Percentiles rank a stretch among this genome's conserved stretches.
phyloP scores from a whole-genome alignment of 2,113 vertebrate genomes.

The Pao palembangensis region DNA sequence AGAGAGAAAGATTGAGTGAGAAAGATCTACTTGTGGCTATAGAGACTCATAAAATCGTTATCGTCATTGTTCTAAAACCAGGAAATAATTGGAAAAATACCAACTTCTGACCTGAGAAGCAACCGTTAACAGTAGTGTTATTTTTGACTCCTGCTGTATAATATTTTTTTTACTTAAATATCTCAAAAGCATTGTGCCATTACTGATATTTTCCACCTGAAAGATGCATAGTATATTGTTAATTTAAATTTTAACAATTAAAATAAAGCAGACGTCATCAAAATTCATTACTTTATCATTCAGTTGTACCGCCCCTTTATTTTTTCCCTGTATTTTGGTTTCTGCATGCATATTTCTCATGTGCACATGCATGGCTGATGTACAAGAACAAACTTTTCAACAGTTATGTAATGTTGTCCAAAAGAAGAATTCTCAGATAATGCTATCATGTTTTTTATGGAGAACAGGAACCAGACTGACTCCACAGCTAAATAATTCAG shows the following conservation, averaged over 20 bases:
- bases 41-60: neutral
- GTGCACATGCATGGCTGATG: neutral
- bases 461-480: conserved; percentile 28
- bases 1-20: too few relatives aligned
- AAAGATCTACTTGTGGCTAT: neutral
- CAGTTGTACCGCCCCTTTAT: too few relatives aligned
- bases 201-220: conserved; percentile 2
- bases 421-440: conserved; percentile 35
- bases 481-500: conserved; percentile 6
- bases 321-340: too few relatives aligned
- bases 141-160: neutral
- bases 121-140: neutral
- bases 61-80: conserved; percentile 4
- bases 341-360: neutral
- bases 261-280: too few relatives aligned
- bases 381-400: conserved; percentile 21
- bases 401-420: conserved; percentile 39
- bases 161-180: conserved; percentile 1
- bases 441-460: conserved; percentile 38
- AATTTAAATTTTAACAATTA: too few relatives aligned
- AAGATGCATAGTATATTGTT: neutral
- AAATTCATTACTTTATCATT: too few relatives aligned
- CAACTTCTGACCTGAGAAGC: neutral
- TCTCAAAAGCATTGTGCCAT: conserved; percentile 7
- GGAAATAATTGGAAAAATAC: conserved; percentile 1